Base-by-base conservation (phyloP, 2,888 invertebrate species). In the Blastobasis lacticolella region DNA sequence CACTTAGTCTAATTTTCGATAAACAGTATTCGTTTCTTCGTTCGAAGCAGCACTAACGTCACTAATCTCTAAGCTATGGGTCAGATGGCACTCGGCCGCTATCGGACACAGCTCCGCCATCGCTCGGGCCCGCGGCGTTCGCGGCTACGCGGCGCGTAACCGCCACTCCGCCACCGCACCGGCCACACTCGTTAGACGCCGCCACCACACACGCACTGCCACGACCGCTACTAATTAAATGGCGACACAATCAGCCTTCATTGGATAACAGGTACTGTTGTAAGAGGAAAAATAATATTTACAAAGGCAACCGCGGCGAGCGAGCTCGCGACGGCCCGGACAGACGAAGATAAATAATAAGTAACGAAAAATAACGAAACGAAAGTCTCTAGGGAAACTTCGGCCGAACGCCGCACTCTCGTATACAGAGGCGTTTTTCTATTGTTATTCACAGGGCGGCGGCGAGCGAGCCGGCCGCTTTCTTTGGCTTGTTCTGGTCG, bases 1-100 rank as follows among this genome's bases (percentile, higher is more conserved):
- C 68, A 69, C 80, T 80, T 80, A 83, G 49, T 62, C 77, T 81
- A 84, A 79, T 70, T 75, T 85, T 86, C 84, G 84, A 81, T 84
- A 78, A 81, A 72, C 71, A 72, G 61, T 75, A 78, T 84, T 87
- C 84, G 84, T 82, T 85, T 82, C 73, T 71, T 85, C 81, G 78
- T 81, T 81, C 78, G 81, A 80, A 82, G 81, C 79, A 71, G 78
- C 76, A 76, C 79, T 80, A 80, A 73, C 73, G 70, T 75, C 69
- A 72, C 81, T 84, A 82, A 75, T 71, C 66, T 77, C 78, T 82
- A 82, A 82, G 82, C 86, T 85, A 83, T 69, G 69, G 72, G 77
- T 85, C 82, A 78, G 85, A 87, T 87, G 87, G 87, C 87, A 87
- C 87, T 78, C 71, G 54, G 63, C 72, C 75, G 77, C 81, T 79